phyloP scores from a whole-genome alignment of 2,888 invertebrate genomes.

The Oegoconia quadripuncta region DNA sequence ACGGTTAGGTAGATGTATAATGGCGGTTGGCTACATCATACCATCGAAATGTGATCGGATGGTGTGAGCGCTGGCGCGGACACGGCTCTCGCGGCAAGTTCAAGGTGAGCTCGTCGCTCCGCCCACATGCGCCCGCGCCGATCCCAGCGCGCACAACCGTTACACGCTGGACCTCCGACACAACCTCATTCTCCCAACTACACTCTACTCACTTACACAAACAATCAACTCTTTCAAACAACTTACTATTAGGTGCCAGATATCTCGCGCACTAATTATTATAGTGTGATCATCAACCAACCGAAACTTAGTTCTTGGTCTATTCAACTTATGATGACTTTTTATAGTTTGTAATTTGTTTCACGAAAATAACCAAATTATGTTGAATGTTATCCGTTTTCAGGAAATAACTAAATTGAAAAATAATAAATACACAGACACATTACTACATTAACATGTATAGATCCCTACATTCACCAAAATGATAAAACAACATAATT shows the following conservation, averaged over 20 bases:
- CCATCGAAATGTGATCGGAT: constrained; percentile 42
- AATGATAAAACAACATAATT: neutral
- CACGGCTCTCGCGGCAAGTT: constrained; percentile 71
- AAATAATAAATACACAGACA: too few relatives aligned
- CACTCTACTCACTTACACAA: constrained; percentile 43
- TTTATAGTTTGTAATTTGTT: too few relatives aligned
- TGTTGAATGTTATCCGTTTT: too few relatives aligned
- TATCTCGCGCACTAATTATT: constrained; percentile 37
- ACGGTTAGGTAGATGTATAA: constrained; percentile 9
- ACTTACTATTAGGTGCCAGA: constrained; percentile 38
- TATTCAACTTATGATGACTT: too few relatives aligned
- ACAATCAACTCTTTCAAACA: constrained; percentile 43
- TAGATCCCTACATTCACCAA: too few relatives aligned
- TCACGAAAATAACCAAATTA: too few relatives aligned
- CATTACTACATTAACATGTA: too few relatives aligned
- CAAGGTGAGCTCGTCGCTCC: constrained; percentile 76
- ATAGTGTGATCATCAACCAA: too few relatives aligned
- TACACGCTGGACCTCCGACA: constrained; percentile 60
- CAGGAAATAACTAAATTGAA: too few relatives aligned
- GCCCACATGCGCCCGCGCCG: constrained; percentile 60
- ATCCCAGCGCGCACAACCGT: constrained; percentile 64
- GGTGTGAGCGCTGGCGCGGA: constrained; percentile 30
- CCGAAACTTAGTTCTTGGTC: too few relatives aligned
- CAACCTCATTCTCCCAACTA: constrained; percentile 47
- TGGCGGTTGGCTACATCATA: constrained; percentile 30